Evolutionary conservation across 2,113 vertebrate genomes (phyloP).

Genomic region (Campylorhamphus procurvoides): DNA sequence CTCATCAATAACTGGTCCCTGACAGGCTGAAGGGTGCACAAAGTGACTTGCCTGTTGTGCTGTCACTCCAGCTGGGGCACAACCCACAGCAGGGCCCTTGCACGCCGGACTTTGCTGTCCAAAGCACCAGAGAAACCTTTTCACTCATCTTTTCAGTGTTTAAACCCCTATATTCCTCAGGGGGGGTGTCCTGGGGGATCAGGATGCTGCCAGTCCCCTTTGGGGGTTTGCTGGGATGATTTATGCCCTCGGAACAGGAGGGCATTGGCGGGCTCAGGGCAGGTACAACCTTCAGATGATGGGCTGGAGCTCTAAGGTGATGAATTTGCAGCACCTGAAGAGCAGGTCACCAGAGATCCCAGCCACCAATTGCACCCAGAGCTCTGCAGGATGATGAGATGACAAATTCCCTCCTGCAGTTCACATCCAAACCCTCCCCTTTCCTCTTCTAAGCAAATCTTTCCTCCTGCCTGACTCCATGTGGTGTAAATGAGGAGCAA

Average conservation of each 20-base stretch:
- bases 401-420: not conserved
- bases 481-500: not conserved
- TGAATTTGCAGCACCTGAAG: not conserved
- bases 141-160: not conserved
- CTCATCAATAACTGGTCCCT: conserved; percentile 73
- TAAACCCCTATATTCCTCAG: not conserved
- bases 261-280: not conserved
- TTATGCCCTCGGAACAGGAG: not conserved
- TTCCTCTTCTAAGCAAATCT: not conserved
- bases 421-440: not conserved
- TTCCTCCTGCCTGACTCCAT: not conserved
- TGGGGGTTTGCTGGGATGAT: not conserved
- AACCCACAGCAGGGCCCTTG: conserved; percentile 23
- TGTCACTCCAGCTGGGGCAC: conserved; percentile 58
- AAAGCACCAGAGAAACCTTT: not conserved
- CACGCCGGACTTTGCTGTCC: not conserved
- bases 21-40: conserved; percentile 67
- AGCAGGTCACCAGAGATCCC: not conserved
- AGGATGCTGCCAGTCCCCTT: not conserved
- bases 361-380: not conserved
- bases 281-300: not conserved
- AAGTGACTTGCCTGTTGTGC: conserved; percentile 58
- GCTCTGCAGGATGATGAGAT: not conserved
- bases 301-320: not conserved
- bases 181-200: not conserved